Percentiles rank a stretch among this genome's conserved stretches.
These are phyloP conservation scores for Drosophila neocordata DNA, from an alignment of 1,140 invertebrate genomes.

Conservation along the genomic window DNA sequence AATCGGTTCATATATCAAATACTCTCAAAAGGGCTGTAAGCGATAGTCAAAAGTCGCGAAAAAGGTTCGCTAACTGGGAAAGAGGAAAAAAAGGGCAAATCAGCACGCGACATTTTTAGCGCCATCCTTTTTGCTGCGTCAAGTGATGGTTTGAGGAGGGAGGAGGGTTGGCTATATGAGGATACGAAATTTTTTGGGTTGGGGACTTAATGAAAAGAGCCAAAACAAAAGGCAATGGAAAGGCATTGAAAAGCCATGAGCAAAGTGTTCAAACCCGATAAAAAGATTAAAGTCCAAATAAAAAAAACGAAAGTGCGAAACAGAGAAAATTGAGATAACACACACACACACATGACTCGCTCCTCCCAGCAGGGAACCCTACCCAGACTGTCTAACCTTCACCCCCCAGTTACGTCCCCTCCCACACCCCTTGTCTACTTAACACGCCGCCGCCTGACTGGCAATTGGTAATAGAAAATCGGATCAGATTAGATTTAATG, in stretches of 20 bases:
- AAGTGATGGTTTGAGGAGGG: background rate
- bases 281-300: conserved; percentile 77
- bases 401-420: background rate
- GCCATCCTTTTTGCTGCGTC: conserved; percentile 28
- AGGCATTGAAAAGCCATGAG: conserved; percentile 58
- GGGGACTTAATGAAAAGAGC: conserved; percentile 40
- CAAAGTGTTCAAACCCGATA: conserved; percentile 77
- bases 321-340: conserved; percentile 52
- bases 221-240: conserved; percentile 44
- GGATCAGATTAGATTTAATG: conserved; percentile 81
- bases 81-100: conserved; percentile 48
- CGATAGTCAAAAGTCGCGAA: conserved; percentile 71
- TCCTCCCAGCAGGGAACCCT: conserved; percentile 10
- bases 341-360: conserved; percentile 18
- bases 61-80: conserved; percentile 34
- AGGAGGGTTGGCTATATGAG: background rate
- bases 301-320: conserved; percentile 13
- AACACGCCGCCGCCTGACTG: conserved; percentile 16
- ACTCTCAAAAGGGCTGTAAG: conserved; percentile 39
- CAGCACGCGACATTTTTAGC: conserved; percentile 74
- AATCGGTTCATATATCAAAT: conserved; percentile 74
- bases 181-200: background rate
- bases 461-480: conserved; percentile 79
- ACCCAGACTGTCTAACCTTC: background rate
- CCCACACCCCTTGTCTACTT: background rate